Evolutionary conservation across 2,888 invertebrate genomes (phyloP).

Genomic region (Drosophila antonietae): DNA sequence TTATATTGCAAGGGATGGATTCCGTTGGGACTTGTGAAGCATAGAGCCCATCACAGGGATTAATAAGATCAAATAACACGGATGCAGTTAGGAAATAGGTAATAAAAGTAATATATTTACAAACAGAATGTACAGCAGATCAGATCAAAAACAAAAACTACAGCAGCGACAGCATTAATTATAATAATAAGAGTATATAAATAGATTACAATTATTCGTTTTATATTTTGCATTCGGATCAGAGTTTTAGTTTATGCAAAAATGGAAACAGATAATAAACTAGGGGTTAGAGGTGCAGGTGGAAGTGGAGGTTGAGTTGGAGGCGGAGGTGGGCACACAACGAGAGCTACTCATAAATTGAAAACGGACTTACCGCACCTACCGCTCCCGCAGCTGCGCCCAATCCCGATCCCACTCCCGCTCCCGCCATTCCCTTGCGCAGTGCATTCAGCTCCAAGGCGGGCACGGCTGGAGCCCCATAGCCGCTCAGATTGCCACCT

Average conservation of each 20-base stretch:
- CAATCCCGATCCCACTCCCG: slow-evolving; percentile 50
- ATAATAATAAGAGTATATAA: slow-evolving; percentile 22
- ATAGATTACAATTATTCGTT: slow-evolving; percentile 24
- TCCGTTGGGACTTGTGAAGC: background rate
- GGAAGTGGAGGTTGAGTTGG: slow-evolving; percentile 43
- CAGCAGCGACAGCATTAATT: slow-evolving; percentile 27
- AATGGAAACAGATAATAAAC: slow-evolving; percentile 40
- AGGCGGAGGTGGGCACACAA: slow-evolving; percentile 54
- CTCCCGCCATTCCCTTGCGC: slow-evolving; percentile 79
- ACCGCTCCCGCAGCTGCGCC: slow-evolving; percentile 66
- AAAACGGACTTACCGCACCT: slow-evolving; percentile 83
- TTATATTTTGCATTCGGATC: slow-evolving; percentile 20
- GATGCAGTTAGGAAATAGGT: slow-evolving; percentile 45
- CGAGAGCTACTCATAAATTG: slow-evolving; percentile 72
- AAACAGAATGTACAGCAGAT: slow-evolving; percentile 31
- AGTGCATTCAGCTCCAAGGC: slow-evolving; percentile 70
- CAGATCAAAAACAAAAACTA: slow-evolving; percentile 30
- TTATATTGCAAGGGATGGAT: background rate
- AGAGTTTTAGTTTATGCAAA: slow-evolving; percentile 19
- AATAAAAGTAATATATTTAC: slow-evolving; percentile 47
- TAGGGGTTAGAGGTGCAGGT: slow-evolving; percentile 66
- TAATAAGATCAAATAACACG: slow-evolving; percentile 44
- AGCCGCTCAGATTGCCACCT: slow-evolving; percentile 61
- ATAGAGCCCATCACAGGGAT: slow-evolving; percentile 31
- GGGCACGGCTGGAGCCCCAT: slow-evolving; percentile 43